These are phyloP conservation scores for Aphis craccivora DNA, from an alignment of 1,140 invertebrate genomes.

Conservation along the genomic window DNA sequence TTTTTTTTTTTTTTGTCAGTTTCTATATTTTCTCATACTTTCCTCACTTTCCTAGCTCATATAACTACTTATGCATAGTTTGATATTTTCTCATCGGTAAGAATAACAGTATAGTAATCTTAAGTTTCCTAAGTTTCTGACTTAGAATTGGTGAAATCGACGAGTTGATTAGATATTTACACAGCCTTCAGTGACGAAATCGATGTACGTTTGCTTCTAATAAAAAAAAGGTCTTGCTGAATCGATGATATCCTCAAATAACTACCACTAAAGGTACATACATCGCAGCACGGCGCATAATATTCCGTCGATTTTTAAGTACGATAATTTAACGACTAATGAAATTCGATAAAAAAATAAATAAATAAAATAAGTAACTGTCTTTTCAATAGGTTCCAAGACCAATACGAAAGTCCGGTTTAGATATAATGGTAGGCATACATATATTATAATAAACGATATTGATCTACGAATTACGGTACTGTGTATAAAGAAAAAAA, in stretches of 20 bases:
- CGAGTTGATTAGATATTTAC: not conserved
- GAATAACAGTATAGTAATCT: not conserved
- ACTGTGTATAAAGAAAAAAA: conserved; percentile 1
- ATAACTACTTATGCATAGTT: too few relatives aligned
- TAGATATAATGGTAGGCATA: not conserved
- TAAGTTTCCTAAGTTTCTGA: not conserved
- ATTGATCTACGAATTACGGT: conserved; percentile 31
- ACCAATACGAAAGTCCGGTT: conserved; percentile 4
- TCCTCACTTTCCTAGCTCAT: too few relatives aligned
- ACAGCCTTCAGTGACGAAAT: not conserved
- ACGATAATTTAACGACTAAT: not conserved
- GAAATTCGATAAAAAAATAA: not conserved
- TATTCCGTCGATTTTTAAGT: not conserved
- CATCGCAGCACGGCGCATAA: not conserved
- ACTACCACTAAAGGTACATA: not conserved
- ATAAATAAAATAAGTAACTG: not conserved
- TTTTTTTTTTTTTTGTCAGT: too few relatives aligned
- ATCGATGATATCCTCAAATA: too few relatives aligned
- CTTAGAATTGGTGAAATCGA: not conserved
- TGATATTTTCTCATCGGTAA: not conserved
- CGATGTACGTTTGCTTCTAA: not conserved
- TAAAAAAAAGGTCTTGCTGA: not conserved
- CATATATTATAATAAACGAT: conserved; percentile 18
- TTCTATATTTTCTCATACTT: too few relatives aligned
- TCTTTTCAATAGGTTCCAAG: not conserved